Conservation (phyloP, 1,140 invertebrate species). For the Choristoneura fumiferana region DNA sequence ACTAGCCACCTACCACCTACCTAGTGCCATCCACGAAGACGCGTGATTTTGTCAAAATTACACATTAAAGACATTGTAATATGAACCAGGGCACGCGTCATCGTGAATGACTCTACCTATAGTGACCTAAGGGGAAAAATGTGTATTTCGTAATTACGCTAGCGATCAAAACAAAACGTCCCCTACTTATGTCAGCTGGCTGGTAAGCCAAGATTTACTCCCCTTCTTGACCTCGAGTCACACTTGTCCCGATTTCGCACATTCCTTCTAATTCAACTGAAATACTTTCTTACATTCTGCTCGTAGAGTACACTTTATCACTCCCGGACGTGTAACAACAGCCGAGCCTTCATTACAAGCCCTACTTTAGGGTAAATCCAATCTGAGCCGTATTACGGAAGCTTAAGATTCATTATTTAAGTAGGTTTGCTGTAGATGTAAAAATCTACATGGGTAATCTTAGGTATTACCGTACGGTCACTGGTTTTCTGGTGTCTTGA, state of each 20-base stretch:
- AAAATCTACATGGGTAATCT: conserved; percentile 1
- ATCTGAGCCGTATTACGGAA: conserved; percentile 6
- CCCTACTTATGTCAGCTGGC: background rate
- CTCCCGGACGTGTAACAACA: conserved; percentile 15
- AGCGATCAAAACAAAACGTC: no score
- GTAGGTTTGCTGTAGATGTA: background rate
- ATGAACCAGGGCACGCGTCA: no score
- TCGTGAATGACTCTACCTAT: no score
- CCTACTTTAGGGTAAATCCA: background rate
- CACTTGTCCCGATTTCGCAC: conserved; percentile 12
- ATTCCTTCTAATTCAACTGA: conserved; percentile 13
- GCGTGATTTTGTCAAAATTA: no score
- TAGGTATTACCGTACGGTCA: conserved; percentile 10
- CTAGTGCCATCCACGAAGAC: no score
- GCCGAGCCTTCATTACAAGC: conserved; percentile 10
- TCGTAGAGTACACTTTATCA: conserved; percentile 15
- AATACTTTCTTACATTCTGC: conserved; percentile 12
- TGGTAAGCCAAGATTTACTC: conserved; percentile 5
- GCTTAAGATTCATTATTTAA: conserved; percentile 3
- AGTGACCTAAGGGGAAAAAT: no score
- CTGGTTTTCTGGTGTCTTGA: background rate
- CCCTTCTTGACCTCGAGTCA: background rate
- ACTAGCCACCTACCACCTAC: no score
- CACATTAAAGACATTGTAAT: no score
- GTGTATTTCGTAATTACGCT: no score